Evolutionary conservation across 2,113 vertebrate genomes (phyloP), one percentile per base, ranked within the genome.

Genomic region (Nothoprocta pentlandii): DNA sequence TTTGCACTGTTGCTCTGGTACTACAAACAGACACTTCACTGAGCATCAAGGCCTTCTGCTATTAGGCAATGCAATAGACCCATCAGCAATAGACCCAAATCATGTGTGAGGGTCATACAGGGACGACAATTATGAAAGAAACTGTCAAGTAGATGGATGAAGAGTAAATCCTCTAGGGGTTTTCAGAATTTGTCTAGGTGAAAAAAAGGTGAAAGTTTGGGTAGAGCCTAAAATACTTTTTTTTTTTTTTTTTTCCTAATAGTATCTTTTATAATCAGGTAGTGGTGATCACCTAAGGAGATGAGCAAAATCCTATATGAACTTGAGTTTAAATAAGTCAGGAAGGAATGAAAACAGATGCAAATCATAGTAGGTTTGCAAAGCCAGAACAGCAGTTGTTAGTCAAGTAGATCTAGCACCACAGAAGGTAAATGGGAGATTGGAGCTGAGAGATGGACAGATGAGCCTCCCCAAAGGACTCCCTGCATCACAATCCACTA

Each of bases 11-110:
- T 0, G 1, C 54, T 79, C 58, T 90, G 74, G 46, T 90, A 66
- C 62, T 69, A 53, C 66, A 79, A 90, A 44, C 76, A 56, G 66
- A 93, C 90, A 62, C 85, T 88, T 86, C 80, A 63, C 20, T 92
- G 93, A 92, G 22, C 42, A 49, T 22, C 41, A 90, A 92, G 47
- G 46, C 86, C 76, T 81, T 90, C 93, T 95, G 59, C 83, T 92
- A 89, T 95, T 86, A 92, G 44, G 11, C 75, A 17, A 22, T 90
- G 76, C 90, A 80, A 95, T 68, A 78, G 53, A 73, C 74, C 56
- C 73, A 93, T 94, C 83, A 78, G 34, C 34, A 34, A 34, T 34
- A 34, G 34, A 34, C 34, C 67, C 53, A 80, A 94, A 81, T 51
- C 56, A 56, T 17, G 15, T 80, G 28, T 1, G 2, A 88, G 61